These are phyloP conservation scores for Catharus fuscescens DNA, from an alignment of 2,113 vertebrate species.

Conservation along the genomic window DNA sequence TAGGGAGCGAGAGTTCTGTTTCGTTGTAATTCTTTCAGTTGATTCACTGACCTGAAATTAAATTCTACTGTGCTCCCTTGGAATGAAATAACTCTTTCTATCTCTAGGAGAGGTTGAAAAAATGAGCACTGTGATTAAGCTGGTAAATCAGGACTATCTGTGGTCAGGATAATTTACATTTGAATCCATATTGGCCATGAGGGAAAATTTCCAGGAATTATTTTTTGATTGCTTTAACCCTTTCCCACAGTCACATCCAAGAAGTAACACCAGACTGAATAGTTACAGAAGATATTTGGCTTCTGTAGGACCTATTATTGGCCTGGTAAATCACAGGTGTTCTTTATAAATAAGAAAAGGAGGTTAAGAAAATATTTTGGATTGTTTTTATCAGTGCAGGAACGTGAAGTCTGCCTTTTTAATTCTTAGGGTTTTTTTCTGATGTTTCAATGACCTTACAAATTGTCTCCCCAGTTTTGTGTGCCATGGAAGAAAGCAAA, in stretches of 20 bases:
- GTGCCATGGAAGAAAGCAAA: not conserved
- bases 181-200: not conserved
- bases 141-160: not conserved
- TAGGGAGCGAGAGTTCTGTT: not conserved
- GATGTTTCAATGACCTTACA: not conserved
- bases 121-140: not conserved
- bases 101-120: not conserved
- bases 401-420: not conserved
- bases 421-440: not conserved
- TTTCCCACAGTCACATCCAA: not conserved
- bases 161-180: not conserved
- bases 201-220: not conserved
- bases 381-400: not conserved
- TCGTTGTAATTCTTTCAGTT: not conserved
- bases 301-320: not conserved
- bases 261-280: rapidly evolving
- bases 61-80: not conserved
- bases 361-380: not conserved
- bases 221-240: not conserved
- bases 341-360: not conserved
- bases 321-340: not conserved
- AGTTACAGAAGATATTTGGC: not conserved
- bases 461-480: not conserved
- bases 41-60: not conserved
- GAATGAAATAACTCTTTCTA: not conserved